phyloP scores from a whole-genome alignment of 2,888 invertebrate genomes.

The Cheilosia urbana region DNA sequence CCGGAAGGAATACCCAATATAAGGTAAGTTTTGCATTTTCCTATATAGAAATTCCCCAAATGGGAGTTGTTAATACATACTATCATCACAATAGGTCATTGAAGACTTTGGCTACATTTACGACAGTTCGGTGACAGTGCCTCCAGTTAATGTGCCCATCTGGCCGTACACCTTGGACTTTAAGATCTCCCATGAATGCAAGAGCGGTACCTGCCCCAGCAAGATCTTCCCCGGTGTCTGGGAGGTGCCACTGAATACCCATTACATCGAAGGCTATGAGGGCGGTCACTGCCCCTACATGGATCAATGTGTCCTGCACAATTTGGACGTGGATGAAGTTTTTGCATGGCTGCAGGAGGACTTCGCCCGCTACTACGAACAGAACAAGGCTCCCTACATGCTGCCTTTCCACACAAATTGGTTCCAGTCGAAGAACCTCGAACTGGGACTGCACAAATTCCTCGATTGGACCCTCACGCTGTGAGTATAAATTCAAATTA shows the following conservation, averaged over 20 bases:
- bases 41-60: background rate
- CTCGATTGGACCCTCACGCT: slow-evolving; percentile 90
- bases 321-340: slow-evolving; percentile 91
- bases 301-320: slow-evolving; percentile 96
- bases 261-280: slow-evolving; percentile 94
- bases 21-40: slow-evolving; percentile 85
- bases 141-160: slow-evolving; percentile 90
- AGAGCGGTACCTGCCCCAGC: slow-evolving; percentile 95
- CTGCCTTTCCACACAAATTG: slow-evolving; percentile 98
- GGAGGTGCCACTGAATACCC: slow-evolving; percentile 96
- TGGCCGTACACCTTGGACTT: slow-evolving; percentile 98
- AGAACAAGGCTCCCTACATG: slow-evolving; percentile 96
- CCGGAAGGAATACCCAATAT: slow-evolving; percentile 96
- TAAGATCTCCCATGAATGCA: slow-evolving; percentile 96
- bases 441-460: slow-evolving; percentile 93
- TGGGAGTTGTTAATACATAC: background rate
- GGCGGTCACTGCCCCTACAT: slow-evolving; percentile 96
- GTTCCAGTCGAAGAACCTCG: slow-evolving; percentile 95
- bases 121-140: slow-evolving; percentile 95
- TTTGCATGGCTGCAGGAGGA: slow-evolving; percentile 96
- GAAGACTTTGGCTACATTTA: slow-evolving; percentile 97
- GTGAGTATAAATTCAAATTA: slow-evolving; percentile 84
- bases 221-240: slow-evolving; percentile 96
- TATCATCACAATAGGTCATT: slow-evolving; percentile 87
- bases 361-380: slow-evolving; percentile 92